Percentiles rank a stretch among this genome's conserved stretches.
These are phyloP conservation scores for Reticulitermes speratus DNA, from an alignment of 1,140 invertebrate species.

Conservation along the genomic window DNA sequence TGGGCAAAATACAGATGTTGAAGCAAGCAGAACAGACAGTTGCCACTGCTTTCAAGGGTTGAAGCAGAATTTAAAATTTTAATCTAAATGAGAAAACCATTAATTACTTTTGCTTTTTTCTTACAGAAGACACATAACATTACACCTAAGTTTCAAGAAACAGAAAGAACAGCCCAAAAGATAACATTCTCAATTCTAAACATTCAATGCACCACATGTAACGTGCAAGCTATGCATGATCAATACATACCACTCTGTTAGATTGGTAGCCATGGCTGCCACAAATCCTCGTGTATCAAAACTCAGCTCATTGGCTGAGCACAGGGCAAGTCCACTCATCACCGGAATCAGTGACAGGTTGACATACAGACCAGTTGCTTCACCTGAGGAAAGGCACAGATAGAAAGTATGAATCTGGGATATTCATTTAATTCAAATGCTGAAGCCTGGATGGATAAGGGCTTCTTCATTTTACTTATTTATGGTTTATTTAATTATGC, in stretches of 20 bases:
- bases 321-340: constrained; percentile 82
- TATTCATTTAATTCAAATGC: too few relatives aligned
- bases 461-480: too few relatives aligned
- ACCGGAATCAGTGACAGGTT: constrained; percentile 79
- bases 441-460: too few relatives aligned
- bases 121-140: background rate
- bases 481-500: too few relatives aligned
- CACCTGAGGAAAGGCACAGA: constrained; percentile 49
- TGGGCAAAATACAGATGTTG: too few relatives aligned
- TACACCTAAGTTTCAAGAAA: background rate
- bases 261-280: constrained; percentile 77
- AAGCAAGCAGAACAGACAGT: too few relatives aligned
- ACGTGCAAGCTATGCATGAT: background rate
- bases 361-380: constrained; percentile 72
- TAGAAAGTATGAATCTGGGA: too few relatives aligned
- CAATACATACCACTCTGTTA: constrained; percentile 71
- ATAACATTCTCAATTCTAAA: background rate
- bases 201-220: background rate
- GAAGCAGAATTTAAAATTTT: too few relatives aligned
- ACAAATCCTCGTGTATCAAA: constrained; percentile 76
- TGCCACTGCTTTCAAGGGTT: too few relatives aligned
- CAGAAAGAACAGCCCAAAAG: background rate
- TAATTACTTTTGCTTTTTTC: too few relatives aligned
- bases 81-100: too few relatives aligned
- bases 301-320: constrained; percentile 78